Conservation (phyloP, 1,140 invertebrate genomes). For the Bombus ignitus region DNA sequence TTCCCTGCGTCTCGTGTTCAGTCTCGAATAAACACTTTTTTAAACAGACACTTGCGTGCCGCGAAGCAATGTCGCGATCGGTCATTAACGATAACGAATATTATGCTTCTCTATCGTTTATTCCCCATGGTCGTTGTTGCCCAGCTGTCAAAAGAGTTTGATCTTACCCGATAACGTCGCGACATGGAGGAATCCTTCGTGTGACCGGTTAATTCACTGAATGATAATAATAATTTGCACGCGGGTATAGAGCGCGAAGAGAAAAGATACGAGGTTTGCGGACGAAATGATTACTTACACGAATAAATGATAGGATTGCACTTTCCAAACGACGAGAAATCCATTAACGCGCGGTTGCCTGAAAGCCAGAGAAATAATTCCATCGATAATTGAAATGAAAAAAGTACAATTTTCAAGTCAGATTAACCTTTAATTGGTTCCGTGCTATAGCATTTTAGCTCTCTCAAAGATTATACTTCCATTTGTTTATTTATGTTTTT, state of each 20-base stretch:
- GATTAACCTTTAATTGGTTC: slow-evolving; percentile 3
- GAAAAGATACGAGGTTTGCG: background rate
- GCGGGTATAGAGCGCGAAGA: background rate
- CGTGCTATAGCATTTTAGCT: background rate
- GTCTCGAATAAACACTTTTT: background rate
- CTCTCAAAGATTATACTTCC: background rate
- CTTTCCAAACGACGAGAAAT: background rate
- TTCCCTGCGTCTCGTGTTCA: background rate
- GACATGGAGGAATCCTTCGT: slow-evolving; percentile 6
- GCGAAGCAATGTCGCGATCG: slow-evolving; percentile 4
- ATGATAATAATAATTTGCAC: background rate
- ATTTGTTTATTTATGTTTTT: background rate
- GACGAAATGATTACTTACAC: slow-evolving; percentile 27
- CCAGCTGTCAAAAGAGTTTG: slow-evolving; percentile 9
- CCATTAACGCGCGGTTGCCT: slow-evolving; percentile 4
- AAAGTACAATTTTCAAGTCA: background rate
- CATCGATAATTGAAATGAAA: slow-evolving; percentile 18
- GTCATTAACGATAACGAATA: slow-evolving; percentile 56
- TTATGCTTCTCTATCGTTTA: slow-evolving; percentile 31
- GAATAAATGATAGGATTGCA: background rate
- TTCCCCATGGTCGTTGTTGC: background rate
- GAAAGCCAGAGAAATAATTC: slow-evolving; percentile 24
- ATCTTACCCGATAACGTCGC: background rate
- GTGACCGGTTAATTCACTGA: slow-evolving; percentile 7
- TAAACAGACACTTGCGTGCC: background rate